phyloP scores from a whole-genome alignment of 2,113 vertebrate species.

The Catagonus wagneri region DNA sequence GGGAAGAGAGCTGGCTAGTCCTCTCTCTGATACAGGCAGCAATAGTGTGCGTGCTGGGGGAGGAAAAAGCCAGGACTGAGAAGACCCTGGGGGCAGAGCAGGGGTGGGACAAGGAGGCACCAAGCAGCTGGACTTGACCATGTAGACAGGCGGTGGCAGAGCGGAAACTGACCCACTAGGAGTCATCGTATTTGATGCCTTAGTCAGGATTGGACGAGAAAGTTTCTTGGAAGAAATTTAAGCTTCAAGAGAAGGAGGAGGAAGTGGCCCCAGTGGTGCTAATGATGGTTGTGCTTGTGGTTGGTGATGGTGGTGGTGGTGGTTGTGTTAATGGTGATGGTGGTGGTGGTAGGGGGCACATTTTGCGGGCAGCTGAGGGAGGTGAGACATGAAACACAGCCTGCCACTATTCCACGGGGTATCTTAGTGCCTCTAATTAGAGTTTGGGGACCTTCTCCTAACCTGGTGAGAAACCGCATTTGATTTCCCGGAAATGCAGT shows the following conservation, averaged over 20 bases:
- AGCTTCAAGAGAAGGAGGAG: background rate
- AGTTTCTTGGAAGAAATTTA: background rate
- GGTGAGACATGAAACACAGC: background rate
- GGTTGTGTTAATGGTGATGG: fast-evolving
- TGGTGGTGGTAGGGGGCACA: background rate
- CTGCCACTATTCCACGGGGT: too few species aligned
- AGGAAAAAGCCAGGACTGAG: background rate
- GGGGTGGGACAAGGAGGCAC: background rate
- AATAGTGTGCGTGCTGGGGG: background rate
- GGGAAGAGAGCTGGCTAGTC: background rate
- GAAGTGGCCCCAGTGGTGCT: too few species aligned
- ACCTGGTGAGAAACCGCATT: background rate
- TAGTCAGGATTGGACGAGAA: background rate
- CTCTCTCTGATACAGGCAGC: background rate
- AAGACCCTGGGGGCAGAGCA: background rate
- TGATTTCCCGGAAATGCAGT: background rate
- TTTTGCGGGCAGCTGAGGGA: too few species aligned
- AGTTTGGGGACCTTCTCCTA: background rate
- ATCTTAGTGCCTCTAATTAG: background rate
- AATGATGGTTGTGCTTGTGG: fast-evolving
- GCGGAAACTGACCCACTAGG: background rate
- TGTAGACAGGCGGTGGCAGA: background rate
- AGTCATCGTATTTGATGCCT: background rate
- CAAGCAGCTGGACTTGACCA: background rate
- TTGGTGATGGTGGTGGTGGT: fast-evolving